Evolutionary conservation across 2,888 invertebrate species (phyloP), one percentile per base, ranked within the genome.

Genomic region (Melanophora roralis): DNA sequence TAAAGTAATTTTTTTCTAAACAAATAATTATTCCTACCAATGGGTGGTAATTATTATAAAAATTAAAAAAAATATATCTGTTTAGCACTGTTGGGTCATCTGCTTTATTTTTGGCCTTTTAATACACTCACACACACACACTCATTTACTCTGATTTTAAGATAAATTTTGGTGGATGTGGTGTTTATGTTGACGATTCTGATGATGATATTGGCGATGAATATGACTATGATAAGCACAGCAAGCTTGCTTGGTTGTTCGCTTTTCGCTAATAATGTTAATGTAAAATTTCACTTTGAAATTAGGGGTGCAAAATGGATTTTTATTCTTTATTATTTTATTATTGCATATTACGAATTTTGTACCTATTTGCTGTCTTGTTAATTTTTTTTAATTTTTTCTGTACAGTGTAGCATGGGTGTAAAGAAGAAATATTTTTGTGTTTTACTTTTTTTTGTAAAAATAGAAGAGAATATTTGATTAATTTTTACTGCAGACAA

Each of bases 271-370:
- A 68, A 78, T 78, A 78, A 67, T 64, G 45, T 73, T 73, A 62
- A 68, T 73, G 67, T 49, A 62, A 57, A 78, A 73, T 57, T 65
- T 75, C 36, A 43, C 49, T 65, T 68, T 67, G 59, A 81, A 75
- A 82, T 81, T 82, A 82, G 81, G 82, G 82, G 82, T 82, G 82
- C 74, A 81, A 81, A 82, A 82, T 74, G 80, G 69, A 64, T 68
- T 69, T 76, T 65, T 76, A 75, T 69, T 38, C 69, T 38, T 81
- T 76, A 53, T 65, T 53, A 67, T 81, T 57, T 43, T 53, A n/a
- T n/a, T n/a, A n/a, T n/a, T n/a, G n/a, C n/a, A n/a, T 65, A 57
- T 47, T 59, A 59, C 51, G 51, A 60, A 38, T 21, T 34, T 34
- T 51, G n/a, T 68, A 62, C 27, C 14, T 68, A 40, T 49, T 49